phyloP scores from a whole-genome alignment of 2,797 vertebrate genomes.

The Mormyrus hasselquistii region DNA sequence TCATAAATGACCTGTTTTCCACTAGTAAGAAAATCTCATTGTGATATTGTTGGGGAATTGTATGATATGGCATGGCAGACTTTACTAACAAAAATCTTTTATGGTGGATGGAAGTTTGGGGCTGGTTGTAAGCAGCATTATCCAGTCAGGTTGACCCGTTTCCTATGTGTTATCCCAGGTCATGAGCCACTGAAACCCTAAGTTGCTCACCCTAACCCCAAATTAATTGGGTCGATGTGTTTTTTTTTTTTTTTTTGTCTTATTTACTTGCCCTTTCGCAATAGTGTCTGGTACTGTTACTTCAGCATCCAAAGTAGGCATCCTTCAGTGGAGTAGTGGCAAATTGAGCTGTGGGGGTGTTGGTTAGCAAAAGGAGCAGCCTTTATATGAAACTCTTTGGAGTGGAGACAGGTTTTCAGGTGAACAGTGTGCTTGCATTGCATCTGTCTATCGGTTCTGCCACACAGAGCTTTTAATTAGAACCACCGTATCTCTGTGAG shows the following conservation, averaged over 20 bases:
- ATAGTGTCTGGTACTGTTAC: not conserved
- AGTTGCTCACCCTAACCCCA: not conserved
- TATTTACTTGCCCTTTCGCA: not conserved
- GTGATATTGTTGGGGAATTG: not conserved
- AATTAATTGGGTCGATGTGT: conserved; percentile 1
- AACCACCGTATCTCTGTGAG: not conserved
- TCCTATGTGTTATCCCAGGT: not conserved
- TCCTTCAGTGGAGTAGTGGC: not conserved
- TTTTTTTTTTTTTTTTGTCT: not conserved
- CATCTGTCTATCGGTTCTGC: not conserved
- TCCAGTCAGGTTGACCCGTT: not conserved
- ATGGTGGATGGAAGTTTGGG: not conserved
- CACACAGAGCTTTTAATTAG: conserved; percentile 23
- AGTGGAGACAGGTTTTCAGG: conserved; percentile 42
- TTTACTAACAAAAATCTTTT: not conserved
- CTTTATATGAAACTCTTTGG: conserved; percentile 51
- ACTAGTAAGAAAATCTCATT: not conserved
- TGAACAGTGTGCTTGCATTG: not conserved
- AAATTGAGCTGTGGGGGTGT: conserved; percentile 36
- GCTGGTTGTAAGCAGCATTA: not conserved
- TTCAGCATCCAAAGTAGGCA: not conserved
- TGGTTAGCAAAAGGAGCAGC: conserved; percentile 54
- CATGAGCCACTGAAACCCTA: not conserved
- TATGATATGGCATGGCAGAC: not conserved
- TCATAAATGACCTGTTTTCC: not conserved